These are phyloP conservation scores for Cyphomyrus plagiostoma DNA, from an alignment of 2,113 vertebrate genomes.

Conservation along the genomic window DNA sequence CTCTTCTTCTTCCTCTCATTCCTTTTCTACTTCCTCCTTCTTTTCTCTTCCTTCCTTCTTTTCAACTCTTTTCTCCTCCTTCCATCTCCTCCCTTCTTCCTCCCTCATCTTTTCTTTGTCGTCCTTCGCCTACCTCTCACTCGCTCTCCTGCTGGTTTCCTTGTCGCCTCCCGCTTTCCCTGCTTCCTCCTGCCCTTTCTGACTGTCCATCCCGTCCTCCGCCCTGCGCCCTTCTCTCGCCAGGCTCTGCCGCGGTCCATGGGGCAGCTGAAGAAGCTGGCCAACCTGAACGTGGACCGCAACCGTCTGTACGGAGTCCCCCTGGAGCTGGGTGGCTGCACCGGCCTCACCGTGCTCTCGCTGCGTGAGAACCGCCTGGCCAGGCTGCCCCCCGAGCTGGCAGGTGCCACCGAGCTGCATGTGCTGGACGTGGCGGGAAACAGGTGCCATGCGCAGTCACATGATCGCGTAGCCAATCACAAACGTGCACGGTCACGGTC, in stretches of 20 bases:
- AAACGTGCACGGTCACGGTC: background rate
- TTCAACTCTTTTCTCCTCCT: background rate
- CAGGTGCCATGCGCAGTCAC: constrained; percentile 60
- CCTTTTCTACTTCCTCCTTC: background rate
- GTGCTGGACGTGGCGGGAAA: constrained; percentile 94
- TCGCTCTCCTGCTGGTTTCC: background rate
- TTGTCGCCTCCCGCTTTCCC: background rate
- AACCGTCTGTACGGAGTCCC: constrained; percentile 79
- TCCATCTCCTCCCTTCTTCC: background rate
- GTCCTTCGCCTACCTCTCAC: background rate
- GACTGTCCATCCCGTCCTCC: background rate
- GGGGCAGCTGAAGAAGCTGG: constrained; percentile 88
- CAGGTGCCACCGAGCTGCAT: constrained; percentile 81
- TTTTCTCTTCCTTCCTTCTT: background rate
- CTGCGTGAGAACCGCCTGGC: constrained; percentile 83
- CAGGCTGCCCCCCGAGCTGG: constrained; percentile 78
- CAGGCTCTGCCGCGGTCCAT: constrained; percentile 81
- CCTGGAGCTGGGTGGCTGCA: constrained; percentile 77
- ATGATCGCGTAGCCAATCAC: background rate
- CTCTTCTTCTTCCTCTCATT: background rate
- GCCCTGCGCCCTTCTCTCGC: background rate
- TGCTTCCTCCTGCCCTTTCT: background rate
- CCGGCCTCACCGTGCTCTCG: constrained; percentile 81
- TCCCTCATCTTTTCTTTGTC: background rate
- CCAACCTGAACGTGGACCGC: constrained; percentile 92